phyloP scores from a whole-genome alignment of 2,797 vertebrate species.

The Ctenochaetus hawaiiensis region DNA sequence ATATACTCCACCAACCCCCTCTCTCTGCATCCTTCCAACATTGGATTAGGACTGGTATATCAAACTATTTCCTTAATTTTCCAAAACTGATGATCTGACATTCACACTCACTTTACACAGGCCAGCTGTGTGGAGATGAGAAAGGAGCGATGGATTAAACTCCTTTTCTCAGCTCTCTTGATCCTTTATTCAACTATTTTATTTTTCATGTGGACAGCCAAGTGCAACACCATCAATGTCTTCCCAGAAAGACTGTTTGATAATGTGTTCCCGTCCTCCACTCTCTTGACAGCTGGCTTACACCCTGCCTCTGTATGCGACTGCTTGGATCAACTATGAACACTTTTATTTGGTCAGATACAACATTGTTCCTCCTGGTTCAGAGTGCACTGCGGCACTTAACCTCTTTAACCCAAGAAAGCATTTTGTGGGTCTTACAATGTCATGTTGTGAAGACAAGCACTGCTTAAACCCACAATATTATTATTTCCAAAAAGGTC shows the following conservation, averaged over 20 bases:
- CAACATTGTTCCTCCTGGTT: neutral
- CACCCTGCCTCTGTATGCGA: no score
- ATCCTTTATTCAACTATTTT: neutral
- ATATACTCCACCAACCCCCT: neutral
- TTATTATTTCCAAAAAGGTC: slow-evolving; percentile 9
- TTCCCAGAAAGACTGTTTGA: neutral
- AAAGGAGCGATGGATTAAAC: neutral
- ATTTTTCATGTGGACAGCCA: neutral
- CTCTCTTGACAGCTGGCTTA: neutral
- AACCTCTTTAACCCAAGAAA: neutral
- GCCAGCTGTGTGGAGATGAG: neutral
- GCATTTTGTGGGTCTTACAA: neutral
- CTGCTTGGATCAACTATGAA: neutral
- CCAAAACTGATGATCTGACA: neutral
- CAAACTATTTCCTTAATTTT: neutral
- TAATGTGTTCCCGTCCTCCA: neutral
- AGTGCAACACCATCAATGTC: neutral
- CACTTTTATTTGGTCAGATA: neutral
- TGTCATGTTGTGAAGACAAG: slow-evolving; percentile 2
- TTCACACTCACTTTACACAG: neutral
- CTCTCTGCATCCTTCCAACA: neutral
- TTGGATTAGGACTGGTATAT: neutral
- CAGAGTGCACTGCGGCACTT: neutral
- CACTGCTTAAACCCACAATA: slow-evolving; percentile 1
- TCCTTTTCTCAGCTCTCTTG: neutral